Percentiles rank a stretch among this genome's conserved stretches.
phyloP scores from a whole-genome alignment of 2,888 invertebrate genomes.

The Eristalis intricaria region DNA sequence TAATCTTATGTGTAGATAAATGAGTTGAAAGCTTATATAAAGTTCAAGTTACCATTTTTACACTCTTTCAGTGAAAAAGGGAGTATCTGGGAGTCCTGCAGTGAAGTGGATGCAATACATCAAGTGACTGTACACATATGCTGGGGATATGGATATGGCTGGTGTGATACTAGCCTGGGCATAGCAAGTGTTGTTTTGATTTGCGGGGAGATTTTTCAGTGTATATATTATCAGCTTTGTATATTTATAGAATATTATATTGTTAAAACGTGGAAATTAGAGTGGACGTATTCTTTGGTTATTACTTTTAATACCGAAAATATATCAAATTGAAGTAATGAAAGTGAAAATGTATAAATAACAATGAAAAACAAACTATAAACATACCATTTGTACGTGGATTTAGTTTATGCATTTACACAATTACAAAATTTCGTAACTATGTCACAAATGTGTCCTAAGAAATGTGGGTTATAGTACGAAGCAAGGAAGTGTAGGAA shows the following conservation, averaged over 20 bases:
- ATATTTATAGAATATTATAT: conserved; percentile 17
- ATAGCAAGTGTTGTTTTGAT: not conserved
- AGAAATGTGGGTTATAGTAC: too few species aligned
- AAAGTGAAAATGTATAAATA: too few species aligned
- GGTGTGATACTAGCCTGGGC: conserved; percentile 22
- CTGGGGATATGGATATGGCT: not conserved
- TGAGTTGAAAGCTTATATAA: conserved; percentile 8
- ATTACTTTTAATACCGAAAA: not conserved
- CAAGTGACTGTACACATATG: conserved; percentile 24
- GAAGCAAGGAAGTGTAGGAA: too few species aligned
- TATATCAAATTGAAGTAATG: too few species aligned
- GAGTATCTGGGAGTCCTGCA: conserved; percentile 4
- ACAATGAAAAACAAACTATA: too few species aligned
- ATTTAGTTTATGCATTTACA: too few species aligned
- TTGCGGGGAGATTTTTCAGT: not conserved
- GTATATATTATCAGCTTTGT: too few species aligned
- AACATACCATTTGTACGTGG: too few species aligned
- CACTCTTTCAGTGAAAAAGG: not conserved
- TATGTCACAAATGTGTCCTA: too few species aligned
- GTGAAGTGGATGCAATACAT: conserved; percentile 32
- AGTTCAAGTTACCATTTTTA: not conserved
- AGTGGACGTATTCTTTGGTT: not conserved
- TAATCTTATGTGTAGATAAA: conserved; percentile 20
- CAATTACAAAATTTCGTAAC: too few species aligned
- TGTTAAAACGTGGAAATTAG: not conserved